Percentiles rank a stretch among this genome's conserved stretches.
phyloP scores from a whole-genome alignment of 2,888 invertebrate species.

The Synanthedon vespiformis region DNA sequence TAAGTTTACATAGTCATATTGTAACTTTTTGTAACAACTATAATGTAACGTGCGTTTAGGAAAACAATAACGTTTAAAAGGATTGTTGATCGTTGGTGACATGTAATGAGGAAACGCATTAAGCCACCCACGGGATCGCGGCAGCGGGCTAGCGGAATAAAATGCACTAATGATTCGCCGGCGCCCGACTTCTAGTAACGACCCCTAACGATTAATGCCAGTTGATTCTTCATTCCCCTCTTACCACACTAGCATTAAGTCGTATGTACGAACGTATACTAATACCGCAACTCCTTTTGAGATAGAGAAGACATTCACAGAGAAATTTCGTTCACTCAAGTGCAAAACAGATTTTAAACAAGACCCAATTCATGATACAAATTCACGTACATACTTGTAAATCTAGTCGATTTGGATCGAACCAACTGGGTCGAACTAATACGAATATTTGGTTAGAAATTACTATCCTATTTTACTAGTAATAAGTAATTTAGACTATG shows the following conservation, averaged over 20 bases:
- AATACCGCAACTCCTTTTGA: neutral
- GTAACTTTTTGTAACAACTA: neutral
- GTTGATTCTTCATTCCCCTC: constrained; percentile 8
- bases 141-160: constrained; percentile 35
- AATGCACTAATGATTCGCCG: constrained; percentile 47
- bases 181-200: constrained; percentile 15
- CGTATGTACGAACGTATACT: neutral
- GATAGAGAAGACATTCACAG: neutral
- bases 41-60: neutral
- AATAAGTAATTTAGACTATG: no score
- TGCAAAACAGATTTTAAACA: no score
- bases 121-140: constrained; percentile 28
- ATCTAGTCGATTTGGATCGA: no score
- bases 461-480: no score
- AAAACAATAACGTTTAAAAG: constrained; percentile 21
- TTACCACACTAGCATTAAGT: neutral
- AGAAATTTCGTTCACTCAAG: no score
- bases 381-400: no score
- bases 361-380: no score
- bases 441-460: no score
- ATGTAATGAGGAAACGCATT: constrained; percentile 55
- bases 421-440: no score
- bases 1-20: no score
- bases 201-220: constrained; percentile 26
- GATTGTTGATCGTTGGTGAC: constrained; percentile 36